Conservation (phyloP, 1,140 invertebrate genomes). For the Eriocheir sinensis region DNA sequence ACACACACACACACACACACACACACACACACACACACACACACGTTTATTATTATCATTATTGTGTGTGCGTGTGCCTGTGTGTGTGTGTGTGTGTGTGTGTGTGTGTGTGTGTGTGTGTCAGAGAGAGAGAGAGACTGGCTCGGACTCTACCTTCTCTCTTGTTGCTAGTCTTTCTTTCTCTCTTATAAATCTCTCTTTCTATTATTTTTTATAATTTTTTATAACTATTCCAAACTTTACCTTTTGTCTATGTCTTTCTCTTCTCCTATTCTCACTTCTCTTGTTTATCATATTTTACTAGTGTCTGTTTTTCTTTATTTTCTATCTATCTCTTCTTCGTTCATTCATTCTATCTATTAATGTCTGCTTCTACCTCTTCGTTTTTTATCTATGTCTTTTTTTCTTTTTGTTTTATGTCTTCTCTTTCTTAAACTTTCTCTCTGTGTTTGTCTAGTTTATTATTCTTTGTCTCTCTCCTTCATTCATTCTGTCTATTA, state of each 20-base stretch:
- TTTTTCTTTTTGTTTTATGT: background rate
- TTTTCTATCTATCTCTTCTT: background rate
- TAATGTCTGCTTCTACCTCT: background rate
- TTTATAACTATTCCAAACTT: background rate
- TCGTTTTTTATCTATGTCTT: background rate
- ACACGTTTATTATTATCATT: background rate
- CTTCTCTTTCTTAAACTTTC: background rate
- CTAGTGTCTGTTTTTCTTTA: background rate
- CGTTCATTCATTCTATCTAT: background rate
- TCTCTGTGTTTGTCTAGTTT: background rate
- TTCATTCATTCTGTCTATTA: background rate
- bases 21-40: background rate
- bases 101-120: background rate
- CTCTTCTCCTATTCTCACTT: background rate
- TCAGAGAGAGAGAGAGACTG: background rate
- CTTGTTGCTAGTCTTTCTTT: background rate
- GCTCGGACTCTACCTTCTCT: background rate
- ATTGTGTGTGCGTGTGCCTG: slow-evolving; percentile 46
- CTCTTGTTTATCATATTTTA: background rate
- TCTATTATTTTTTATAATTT: background rate
- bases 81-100: background rate
- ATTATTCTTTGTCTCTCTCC: background rate
- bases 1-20: background rate
- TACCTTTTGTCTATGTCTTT: background rate
- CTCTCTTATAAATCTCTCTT: background rate